Evolutionary conservation across 1,140 invertebrate species (phyloP).

Genomic region (Gonioctena quinquepunctata): DNA sequence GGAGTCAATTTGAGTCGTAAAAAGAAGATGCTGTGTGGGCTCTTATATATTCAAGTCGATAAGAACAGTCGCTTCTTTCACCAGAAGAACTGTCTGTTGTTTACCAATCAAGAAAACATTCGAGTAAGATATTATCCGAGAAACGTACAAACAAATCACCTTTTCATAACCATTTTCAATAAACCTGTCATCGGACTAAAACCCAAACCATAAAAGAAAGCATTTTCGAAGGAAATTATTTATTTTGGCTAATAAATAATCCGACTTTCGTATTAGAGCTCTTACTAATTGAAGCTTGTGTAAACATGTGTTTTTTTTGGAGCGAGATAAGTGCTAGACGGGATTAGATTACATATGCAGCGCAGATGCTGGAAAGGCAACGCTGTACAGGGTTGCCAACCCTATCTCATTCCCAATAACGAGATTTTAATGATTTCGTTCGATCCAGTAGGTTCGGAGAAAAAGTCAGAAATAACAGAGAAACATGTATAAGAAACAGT

Average conservation of each 20-base stretch:
- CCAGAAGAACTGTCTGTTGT: background rate
- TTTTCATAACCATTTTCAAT: slow-evolving; percentile 9
- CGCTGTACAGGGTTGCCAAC: slow-evolving; percentile 2
- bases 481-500: too few species aligned
- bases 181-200: slow-evolving; percentile 10
- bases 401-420: background rate
- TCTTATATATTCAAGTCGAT: background rate
- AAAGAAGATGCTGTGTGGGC: background rate
- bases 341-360: slow-evolving; percentile 13
- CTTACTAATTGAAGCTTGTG: slow-evolving; percentile 19
- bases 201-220: slow-evolving; percentile 16
- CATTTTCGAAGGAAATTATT: slow-evolving; percentile 12
- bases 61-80: background rate
- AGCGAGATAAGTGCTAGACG: slow-evolving; percentile 20
- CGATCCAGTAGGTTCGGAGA: too few species aligned
- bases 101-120: background rate
- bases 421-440: background rate
- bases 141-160: slow-evolving; percentile 5
- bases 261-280: slow-evolving; percentile 16
- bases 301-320: slow-evolving; percentile 23
- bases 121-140: background rate
- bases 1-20: background rate
- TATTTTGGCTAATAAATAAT: slow-evolving; percentile 21
- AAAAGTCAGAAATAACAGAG: too few species aligned
- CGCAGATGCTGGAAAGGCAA: slow-evolving; percentile 13